Evolutionary conservation across 2,797 vertebrate species (phyloP).

Genomic region (Distichodus sexfasciatus): DNA sequence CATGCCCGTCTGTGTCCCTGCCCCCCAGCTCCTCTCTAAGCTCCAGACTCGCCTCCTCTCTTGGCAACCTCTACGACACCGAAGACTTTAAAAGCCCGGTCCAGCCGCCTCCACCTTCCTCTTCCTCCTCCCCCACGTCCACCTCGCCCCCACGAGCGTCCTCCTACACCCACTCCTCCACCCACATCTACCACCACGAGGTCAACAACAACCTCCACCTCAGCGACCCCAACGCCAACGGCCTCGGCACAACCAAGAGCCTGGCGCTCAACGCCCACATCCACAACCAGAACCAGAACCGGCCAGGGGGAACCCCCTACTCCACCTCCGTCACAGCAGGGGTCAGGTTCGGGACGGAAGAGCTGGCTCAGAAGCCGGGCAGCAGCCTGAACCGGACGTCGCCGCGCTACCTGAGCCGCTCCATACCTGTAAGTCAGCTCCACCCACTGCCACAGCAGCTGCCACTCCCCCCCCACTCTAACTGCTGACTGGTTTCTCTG

Average conservation of each 20-base stretch:
- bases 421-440: conserved; percentile 89
- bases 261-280: conserved; percentile 17
- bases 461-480: conserved; percentile 31
- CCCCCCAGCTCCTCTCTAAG: conserved; percentile 77
- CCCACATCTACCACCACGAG: conserved; percentile 74
- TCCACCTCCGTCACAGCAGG: no score
- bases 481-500: no score
- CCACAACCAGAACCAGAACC: conserved; percentile 24
- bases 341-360: conserved; percentile 66
- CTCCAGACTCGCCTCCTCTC: conserved; percentile 90
- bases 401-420: conserved; percentile 85
- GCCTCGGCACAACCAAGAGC: conserved; percentile 18
- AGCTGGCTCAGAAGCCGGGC: conserved; percentile 57
- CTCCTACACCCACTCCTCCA: conserved; percentile 66
- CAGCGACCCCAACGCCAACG: conserved; percentile 22
- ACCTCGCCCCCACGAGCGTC: conserved; percentile 56
- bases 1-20: conserved; percentile 58
- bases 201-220: conserved; percentile 82
- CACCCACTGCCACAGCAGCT: conserved; percentile 57
- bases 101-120: conserved; percentile 55
- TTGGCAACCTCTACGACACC: conserved; percentile 84
- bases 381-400: conserved; percentile 74
- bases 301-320: conserved; percentile 43
- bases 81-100: conserved; percentile 72
- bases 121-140: conserved; percentile 57